Conservation (phyloP, 2,888 invertebrate species). For the Pristionchus mayeri region DNA sequence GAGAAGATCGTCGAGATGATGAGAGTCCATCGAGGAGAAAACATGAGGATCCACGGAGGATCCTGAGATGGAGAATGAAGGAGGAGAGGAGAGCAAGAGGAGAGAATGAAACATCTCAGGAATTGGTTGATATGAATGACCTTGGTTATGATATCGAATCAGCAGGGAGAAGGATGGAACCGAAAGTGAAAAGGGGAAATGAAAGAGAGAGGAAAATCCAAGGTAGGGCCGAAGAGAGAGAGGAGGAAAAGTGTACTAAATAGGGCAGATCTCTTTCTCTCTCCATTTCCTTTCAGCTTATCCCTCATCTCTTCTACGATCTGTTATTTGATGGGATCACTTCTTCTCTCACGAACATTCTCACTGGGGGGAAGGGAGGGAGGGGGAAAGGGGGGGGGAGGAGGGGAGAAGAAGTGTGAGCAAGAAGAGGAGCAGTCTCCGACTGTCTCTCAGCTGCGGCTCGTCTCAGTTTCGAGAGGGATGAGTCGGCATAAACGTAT, state of each 20-base stretch:
- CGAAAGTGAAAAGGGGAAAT: slow-evolving; percentile 39
- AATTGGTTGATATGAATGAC: slow-evolving; percentile 11
- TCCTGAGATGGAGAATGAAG: not conserved
- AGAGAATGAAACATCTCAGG: not conserved
- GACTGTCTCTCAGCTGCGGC: too few relatives aligned
- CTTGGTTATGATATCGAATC: slow-evolving; percentile 30
- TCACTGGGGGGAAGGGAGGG: too few relatives aligned
- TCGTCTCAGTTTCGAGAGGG: too few relatives aligned
- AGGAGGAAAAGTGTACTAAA: slow-evolving; percentile 19
- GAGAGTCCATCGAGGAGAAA: slow-evolving; percentile 49
- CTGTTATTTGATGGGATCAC: not conserved
- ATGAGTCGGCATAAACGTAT: too few relatives aligned
- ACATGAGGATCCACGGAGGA: slow-evolving; percentile 41
- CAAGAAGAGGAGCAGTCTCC: too few relatives aligned
- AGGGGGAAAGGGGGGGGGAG: too few relatives aligned
- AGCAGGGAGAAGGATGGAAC: not conserved
- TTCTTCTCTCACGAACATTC: not conserved
- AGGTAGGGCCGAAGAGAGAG: slow-evolving; percentile 14
- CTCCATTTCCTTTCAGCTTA: not conserved
- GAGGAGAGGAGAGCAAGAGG: slow-evolving; percentile 18
- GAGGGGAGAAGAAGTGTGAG: too few relatives aligned
- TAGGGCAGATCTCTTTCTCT: not conserved
- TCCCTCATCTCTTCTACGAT: slow-evolving; percentile 14
- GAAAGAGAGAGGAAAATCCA: slow-evolving; percentile 20
- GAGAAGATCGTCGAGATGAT: slow-evolving; percentile 61